A percentile compares a stretch with the other conserved stretches of the same genome.
Evolutionary conservation across 2,888 invertebrate genomes (phyloP).

Genomic region (Netelia inedita): DNA sequence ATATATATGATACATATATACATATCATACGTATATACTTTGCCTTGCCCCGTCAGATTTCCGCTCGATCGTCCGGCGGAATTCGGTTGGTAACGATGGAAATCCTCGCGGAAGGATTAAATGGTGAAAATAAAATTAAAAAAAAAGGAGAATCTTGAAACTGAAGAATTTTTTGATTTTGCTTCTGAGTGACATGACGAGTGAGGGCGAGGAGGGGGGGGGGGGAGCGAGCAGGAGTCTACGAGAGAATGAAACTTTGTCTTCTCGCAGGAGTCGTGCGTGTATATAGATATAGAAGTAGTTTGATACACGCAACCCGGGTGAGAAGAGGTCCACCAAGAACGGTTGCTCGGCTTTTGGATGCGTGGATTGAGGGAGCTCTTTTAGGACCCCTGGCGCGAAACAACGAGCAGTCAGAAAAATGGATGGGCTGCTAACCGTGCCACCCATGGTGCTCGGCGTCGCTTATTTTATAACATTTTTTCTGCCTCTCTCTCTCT

Average conservation of each 20-base stretch:
- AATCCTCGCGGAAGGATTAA: constrained; percentile 35
- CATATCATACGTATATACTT: no score
- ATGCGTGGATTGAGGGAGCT: constrained; percentile 68
- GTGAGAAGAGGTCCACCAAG: constrained; percentile 58
- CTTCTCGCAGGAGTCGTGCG: no score
- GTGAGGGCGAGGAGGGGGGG: background rate
- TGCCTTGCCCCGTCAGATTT: constrained; percentile 25
- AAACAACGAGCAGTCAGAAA: constrained; percentile 85
- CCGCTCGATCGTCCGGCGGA: constrained; percentile 31
- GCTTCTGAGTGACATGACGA: constrained; percentile 50
- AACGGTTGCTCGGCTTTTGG: constrained; percentile 56
- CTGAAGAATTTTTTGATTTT: constrained; percentile 37
- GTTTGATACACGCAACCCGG: constrained; percentile 46
- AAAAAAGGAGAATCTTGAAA: constrained; percentile 30
- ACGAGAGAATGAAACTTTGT: constrained; percentile 31
- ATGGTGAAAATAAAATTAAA: background rate
- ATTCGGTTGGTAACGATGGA: constrained; percentile 18
- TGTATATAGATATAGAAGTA: background rate
- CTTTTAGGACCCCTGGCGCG: constrained; percentile 82
- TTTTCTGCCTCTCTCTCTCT: constrained; percentile 62
- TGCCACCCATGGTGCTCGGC: constrained; percentile 83
- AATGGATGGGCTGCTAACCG: constrained; percentile 85
- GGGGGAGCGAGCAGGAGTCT: constrained; percentile 1
- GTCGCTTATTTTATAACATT: constrained; percentile 78
- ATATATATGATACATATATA: background rate